Evolutionary conservation across 2,797 vertebrate genomes (phyloP).

Genomic region (Chaetodon trifasciatus): DNA sequence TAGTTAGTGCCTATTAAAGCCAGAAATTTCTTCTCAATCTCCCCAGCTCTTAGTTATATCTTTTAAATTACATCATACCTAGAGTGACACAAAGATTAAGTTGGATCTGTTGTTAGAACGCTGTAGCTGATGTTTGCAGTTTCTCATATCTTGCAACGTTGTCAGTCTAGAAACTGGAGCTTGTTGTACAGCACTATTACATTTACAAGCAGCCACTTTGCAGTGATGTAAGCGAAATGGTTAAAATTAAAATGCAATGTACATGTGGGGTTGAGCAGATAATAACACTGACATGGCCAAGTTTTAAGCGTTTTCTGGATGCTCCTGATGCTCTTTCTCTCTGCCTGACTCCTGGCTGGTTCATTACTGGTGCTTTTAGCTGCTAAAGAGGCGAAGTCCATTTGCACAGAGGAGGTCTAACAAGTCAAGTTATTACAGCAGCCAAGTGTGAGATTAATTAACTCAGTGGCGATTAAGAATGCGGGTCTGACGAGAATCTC

Average conservation of each 20-base stretch:
- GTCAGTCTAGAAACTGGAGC: not conserved
- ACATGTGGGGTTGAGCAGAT: constrained; percentile 37
- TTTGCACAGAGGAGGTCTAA: constrained; percentile 79
- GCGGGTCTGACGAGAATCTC: constrained; percentile 64
- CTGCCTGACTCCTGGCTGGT: constrained; percentile 26
- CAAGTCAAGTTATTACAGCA: constrained; percentile 83
- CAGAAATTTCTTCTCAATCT: not conserved
- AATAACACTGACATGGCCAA: constrained; percentile 26
- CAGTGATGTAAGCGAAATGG: constrained; percentile 3
- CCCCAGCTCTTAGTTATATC: not conserved
- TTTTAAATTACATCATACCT: constrained; percentile 13
- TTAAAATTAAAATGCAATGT: constrained; percentile 46
- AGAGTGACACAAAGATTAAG: not conserved
- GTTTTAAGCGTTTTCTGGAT: constrained; percentile 56
- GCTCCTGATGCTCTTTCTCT: constrained; percentile 8
- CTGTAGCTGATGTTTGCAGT: constrained; percentile 13
- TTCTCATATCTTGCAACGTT: constrained; percentile 18
- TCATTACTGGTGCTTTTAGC: constrained; percentile 71
- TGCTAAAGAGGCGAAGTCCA: constrained; percentile 75
- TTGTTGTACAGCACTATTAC: not conserved
- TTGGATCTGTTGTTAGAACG: constrained; percentile 21
- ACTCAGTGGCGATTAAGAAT: constrained; percentile 80
- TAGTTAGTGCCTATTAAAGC: not conserved
- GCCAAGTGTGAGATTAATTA: constrained; percentile 87
- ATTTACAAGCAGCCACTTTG: constrained; percentile 10